These are phyloP conservation scores for Amblyteles armatorius DNA, from an alignment of 2,888 invertebrate genomes.

Conservation along the genomic window DNA sequence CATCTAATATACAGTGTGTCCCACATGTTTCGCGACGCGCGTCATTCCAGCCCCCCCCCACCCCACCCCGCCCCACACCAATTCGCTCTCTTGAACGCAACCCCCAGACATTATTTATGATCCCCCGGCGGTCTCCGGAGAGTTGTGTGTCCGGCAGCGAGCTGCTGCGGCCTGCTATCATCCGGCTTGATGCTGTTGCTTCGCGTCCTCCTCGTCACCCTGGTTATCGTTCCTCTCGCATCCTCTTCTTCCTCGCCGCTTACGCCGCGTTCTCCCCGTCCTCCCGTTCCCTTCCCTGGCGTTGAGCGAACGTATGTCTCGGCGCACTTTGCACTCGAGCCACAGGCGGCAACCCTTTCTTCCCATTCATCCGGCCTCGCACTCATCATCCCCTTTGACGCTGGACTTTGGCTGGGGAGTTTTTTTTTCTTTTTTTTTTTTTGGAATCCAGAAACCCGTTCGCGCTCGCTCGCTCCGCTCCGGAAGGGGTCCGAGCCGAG, in stretches of 20 bases:
- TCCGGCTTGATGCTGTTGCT: slow-evolving; percentile 61
- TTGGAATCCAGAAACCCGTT: neutral
- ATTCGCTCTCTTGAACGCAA: slow-evolving; percentile 45
- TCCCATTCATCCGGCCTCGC: slow-evolving; percentile 19
- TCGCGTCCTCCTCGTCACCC: slow-evolving; percentile 50
- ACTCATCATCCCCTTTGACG: slow-evolving; percentile 65
- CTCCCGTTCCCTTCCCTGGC: neutral
- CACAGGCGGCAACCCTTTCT: slow-evolving; percentile 16
- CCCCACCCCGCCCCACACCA: slow-evolving; percentile 5
- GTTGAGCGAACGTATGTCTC: slow-evolving; percentile 21
- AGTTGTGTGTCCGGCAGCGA: slow-evolving; percentile 50
- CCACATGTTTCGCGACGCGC: slow-evolving; percentile 77
- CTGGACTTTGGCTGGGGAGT: slow-evolving; percentile 46
- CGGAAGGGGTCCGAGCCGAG: neutral
- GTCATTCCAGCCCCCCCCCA: slow-evolving; percentile 67
- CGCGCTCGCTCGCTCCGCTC: neutral
- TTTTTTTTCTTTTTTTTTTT: slow-evolving; percentile 19
- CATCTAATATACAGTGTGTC: slow-evolving; percentile 69
- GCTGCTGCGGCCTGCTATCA: slow-evolving; percentile 61
- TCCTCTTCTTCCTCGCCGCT: slow-evolving; percentile 58
- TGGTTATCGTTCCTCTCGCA: slow-evolving; percentile 43
- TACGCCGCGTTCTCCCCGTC: slow-evolving; percentile 30
- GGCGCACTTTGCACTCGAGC: slow-evolving; percentile 31
- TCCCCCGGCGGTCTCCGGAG: slow-evolving; percentile 57
- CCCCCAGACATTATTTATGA: slow-evolving; percentile 69